A percentile compares a stretch with the other conserved stretches of the same genome.
phyloP scores from a whole-genome alignment of 1,140 invertebrate genomes.

The Orchestia grillus region DNA sequence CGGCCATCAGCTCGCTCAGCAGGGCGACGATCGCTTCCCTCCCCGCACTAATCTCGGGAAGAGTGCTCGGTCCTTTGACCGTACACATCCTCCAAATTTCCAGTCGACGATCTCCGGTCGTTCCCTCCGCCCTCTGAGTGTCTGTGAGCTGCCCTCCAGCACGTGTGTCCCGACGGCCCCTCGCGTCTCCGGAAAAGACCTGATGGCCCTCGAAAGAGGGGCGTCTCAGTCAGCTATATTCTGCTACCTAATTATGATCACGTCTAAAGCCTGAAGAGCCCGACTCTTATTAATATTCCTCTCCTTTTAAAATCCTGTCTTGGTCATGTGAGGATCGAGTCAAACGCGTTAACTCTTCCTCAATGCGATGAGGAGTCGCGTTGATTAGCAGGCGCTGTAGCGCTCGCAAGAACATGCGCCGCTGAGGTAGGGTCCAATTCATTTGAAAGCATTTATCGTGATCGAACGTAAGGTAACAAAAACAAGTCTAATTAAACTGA shows the following conservation, averaged over 20 bases:
- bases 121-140: neutral
- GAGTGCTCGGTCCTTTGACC: neutral
- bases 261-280: neutral
- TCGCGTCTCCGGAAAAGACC: neutral
- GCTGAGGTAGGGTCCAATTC: neutral
- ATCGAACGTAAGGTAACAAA: neutral
- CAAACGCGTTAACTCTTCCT: neutral
- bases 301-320: neutral
- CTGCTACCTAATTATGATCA: neutral
- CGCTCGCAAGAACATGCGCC: neutral
- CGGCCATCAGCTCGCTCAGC: no score
- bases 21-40: neutral
- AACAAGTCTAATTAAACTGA: neutral
- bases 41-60: neutral
- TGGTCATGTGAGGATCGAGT: neutral
- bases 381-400: neutral
- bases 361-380: neutral
- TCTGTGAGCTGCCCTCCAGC: neutral
- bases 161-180: neutral
- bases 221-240: neutral
- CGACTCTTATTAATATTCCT: neutral
- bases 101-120: neutral
- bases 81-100: neutral
- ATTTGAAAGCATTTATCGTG: neutral
- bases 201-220: neutral